Conservation (phyloP, 2,797 vertebrate species). For the Sebastes alutus region DNA sequence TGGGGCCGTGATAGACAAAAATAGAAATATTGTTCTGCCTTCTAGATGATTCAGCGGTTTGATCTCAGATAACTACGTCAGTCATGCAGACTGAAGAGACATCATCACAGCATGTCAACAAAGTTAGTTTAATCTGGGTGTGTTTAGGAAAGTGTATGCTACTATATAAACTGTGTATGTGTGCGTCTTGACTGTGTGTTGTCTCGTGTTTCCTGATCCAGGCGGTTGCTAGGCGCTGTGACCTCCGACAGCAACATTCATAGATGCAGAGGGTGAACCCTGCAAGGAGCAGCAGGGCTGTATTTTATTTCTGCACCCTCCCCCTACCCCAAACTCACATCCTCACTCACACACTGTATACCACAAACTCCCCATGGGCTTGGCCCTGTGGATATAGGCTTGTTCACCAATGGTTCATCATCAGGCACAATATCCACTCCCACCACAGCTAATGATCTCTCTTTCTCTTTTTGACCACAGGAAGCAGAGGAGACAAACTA, state of each 20-base stretch:
- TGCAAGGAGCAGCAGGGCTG: slow-evolving; percentile 46
- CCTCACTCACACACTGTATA: slow-evolving; percentile 34
- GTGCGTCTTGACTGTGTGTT: slow-evolving; percentile 25
- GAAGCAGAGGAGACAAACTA: neutral
- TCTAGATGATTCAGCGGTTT: neutral
- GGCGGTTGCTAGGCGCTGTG: slow-evolving; percentile 73
- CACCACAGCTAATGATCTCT: slow-evolving; percentile 2
- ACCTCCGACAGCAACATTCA: slow-evolving; percentile 72
- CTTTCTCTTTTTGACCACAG: neutral
- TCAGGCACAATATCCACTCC: slow-evolving; percentile 26
- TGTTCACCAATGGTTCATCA: slow-evolving; percentile 47
- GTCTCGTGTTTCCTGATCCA: slow-evolving; percentile 70
- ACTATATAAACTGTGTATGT: slow-evolving; percentile 25
- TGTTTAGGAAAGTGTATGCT: slow-evolving; percentile 35
- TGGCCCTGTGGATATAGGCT: slow-evolving; percentile 18
- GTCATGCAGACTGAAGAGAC: neutral
- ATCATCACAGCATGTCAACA: neutral
- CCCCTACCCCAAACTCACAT: slow-evolving; percentile 39
- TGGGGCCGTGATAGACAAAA: neutral
- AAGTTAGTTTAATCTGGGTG: neutral
- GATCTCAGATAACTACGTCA: neutral
- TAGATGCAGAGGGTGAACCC: slow-evolving; percentile 67
- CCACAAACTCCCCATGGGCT: slow-evolving; percentile 37
- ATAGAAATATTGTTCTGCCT: neutral
- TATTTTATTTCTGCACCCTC: slow-evolving; percentile 68